These are phyloP conservation scores for Papilio helenus DNA, from an alignment of 1,140 invertebrate genomes.

Conservation along the genomic window DNA sequence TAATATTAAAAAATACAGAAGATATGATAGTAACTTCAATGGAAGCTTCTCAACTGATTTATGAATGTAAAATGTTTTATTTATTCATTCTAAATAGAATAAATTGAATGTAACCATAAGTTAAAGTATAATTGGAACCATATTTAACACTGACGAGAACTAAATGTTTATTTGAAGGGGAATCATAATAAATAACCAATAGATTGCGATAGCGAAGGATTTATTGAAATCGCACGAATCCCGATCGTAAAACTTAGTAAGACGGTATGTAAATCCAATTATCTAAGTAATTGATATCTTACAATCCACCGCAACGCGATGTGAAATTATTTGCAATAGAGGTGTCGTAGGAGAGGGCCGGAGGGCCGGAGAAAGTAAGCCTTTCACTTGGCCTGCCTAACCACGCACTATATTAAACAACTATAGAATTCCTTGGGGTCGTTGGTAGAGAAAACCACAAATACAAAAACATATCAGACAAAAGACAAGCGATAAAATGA, in stretches of 20 bases:
- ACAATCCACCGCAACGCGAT: slow-evolving; percentile 54
- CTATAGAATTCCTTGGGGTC: slow-evolving; percentile 53
- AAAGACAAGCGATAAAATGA: not conserved
- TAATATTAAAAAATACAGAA: not conserved
- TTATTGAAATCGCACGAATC: slow-evolving; percentile 28
- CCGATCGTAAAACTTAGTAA: slow-evolving; percentile 39
- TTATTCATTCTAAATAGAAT: slow-evolving; percentile 4
- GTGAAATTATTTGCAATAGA: slow-evolving; percentile 74
- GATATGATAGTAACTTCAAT: not conserved
- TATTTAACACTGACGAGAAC: slow-evolving; percentile 22
- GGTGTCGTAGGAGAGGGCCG: slow-evolving; percentile 64
- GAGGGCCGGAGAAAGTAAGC: slow-evolving; percentile 76
- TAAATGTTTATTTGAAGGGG: slow-evolving; percentile 23
- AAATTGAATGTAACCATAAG: not conserved
- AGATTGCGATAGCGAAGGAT: slow-evolving; percentile 18
- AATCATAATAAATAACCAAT: slow-evolving; percentile 30
- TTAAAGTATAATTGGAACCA: slow-evolving; percentile 1
- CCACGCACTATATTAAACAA: slow-evolving; percentile 59
- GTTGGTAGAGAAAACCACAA: not conserved
- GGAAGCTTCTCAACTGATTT: not conserved
- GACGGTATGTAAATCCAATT: slow-evolving; percentile 55
- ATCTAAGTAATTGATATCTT: slow-evolving; percentile 63
- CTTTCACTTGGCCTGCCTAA: slow-evolving; percentile 68
- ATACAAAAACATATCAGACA: not conserved
- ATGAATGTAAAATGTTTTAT: not conserved